Evolutionary conservation across 2,888 invertebrate genomes (phyloP).

Genomic region (Gisinianus flammeolus): DNA sequence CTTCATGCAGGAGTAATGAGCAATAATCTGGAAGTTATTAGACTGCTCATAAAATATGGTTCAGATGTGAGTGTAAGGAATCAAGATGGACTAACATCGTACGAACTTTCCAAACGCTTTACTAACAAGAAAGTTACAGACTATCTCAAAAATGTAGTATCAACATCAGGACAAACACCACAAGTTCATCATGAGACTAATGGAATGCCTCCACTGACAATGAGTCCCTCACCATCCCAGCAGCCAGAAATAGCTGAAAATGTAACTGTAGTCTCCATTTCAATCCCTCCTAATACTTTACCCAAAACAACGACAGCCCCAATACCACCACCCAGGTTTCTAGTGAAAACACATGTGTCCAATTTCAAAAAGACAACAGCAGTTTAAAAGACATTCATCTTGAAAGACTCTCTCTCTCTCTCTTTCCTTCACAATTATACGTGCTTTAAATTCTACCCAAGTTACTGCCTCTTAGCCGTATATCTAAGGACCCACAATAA

Average conservation of each 20-base stretch:
- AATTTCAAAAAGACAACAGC: background rate
- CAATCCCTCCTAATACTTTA: conserved; percentile 13
- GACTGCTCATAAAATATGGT: conserved; percentile 74
- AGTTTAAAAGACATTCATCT: background rate
- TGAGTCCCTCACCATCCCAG: background rate
- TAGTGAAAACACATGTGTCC: background rate
- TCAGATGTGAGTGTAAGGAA: conserved; percentile 73
- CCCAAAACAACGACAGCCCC: background rate
- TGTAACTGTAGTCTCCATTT: conserved; percentile 1
- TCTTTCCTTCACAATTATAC: too few relatives aligned
- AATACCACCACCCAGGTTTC: background rate
- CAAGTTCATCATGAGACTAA: conserved; percentile 57
- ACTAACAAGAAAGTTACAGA: conserved; percentile 67
- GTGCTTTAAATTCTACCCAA: too few relatives aligned
- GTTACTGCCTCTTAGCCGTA: too few relatives aligned
- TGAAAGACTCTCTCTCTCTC: background rate
- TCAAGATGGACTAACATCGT: conserved; percentile 74
- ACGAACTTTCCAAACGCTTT: conserved; percentile 65
- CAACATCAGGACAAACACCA: conserved; percentile 40
- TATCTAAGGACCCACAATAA: too few relatives aligned
- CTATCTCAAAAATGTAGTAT: conserved; percentile 63
- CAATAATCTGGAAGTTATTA: conserved; percentile 80
- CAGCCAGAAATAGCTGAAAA: background rate
- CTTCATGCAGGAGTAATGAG: conserved; percentile 90
- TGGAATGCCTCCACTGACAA: background rate